A percentile compares a stretch with the other conserved stretches of the same genome.
Conservation (phyloP, 2,888 invertebrate species). For the Lampropteryx suffumata region DNA sequence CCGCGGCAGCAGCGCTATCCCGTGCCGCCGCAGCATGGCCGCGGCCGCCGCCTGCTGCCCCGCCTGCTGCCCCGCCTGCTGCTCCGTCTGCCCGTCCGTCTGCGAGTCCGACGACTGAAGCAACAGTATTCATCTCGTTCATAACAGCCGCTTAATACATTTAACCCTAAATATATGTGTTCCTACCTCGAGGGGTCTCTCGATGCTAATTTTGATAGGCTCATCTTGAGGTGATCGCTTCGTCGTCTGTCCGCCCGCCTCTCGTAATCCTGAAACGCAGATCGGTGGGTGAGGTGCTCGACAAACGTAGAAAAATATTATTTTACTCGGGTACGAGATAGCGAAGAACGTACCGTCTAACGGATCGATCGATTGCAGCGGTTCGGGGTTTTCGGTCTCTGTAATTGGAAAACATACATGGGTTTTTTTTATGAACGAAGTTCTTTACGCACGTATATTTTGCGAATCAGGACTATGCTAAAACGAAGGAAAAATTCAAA, state of each 20-base stretch:
- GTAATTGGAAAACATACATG: not conserved
- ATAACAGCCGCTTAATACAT: no score
- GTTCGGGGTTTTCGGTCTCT: conserved; percentile 7
- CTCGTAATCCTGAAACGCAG: conserved; percentile 4
- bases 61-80: not conserved
- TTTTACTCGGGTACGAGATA: no score
- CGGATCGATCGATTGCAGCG: conserved; percentile 6
- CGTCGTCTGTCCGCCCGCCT: not conserved
- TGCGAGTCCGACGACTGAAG: no score
- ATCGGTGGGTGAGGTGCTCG: no score
- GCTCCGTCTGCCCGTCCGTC: no score
- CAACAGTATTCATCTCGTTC: no score
- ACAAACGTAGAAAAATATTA: no score
- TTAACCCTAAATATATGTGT: no score
- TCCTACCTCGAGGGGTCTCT: conserved; percentile 30
- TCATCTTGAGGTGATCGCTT: conserved; percentile 2
- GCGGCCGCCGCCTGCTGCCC: conserved; percentile 58
- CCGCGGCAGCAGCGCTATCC: conserved; percentile 92
- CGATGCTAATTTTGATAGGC: conserved; percentile 19
- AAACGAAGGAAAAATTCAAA: no score
- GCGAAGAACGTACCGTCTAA: conserved; percentile 2
- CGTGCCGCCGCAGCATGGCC: conserved; percentile 91
- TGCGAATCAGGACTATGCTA: no score
- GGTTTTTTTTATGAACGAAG: no score
- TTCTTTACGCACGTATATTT: no score